Evolutionary conservation across 1,140 invertebrate species (phyloP), one percentile per base, ranked within the genome.

Genomic region (Pseudachorutes palmiensis): DNA sequence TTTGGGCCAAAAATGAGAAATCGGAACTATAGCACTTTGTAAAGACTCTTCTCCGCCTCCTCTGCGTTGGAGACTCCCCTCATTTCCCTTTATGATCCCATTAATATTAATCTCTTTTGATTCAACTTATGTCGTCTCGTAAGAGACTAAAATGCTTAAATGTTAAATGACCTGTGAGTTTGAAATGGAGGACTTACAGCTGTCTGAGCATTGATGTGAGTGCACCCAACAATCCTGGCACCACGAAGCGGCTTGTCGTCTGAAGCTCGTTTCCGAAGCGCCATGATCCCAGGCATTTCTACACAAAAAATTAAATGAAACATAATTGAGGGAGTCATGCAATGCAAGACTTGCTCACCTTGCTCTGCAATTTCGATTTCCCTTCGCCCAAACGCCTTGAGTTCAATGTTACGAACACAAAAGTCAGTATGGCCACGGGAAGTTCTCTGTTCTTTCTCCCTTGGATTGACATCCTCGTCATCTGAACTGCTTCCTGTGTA

Each of bases 281-380:
- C 93, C 85, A 98, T 93, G 62, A 98, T 93, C 1, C 95, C 95
- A 0, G 94, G 93, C 95, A 98, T 98, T 82, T 98, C 95, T 85
- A 45, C n/a, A 61, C 14, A 14, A 33, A 57, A 57, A n/a, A n/a
- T n/a, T n/a, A n/a, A n/a, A n/a, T n/a, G n/a, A n/a, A n/a, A n/a
- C n/a, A n/a, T n/a, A n/a, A n/a, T n/a, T n/a, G n/a, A n/a, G n/a
- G n/a, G n/a, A n/a, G n/a, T n/a, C n/a, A n/a, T n/a, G n/a, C n/a
- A n/a, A n/a, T n/a, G n/a, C 36, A 19, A 9, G 36, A n/a, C 12
- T 16, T 55, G 58, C 66, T 74, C 77, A 88, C 87, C 87, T 82
- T 97, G 94, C 76, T 98, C 94, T n/a, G 94, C 94, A 72, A 98
- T 97, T 80, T 98, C 94, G 74, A 98, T 98, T 82, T 98, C 96